These are phyloP conservation scores for Anguilla japonica DNA, from an alignment of 2,113 vertebrate genomes.

Conservation along the genomic window DNA sequence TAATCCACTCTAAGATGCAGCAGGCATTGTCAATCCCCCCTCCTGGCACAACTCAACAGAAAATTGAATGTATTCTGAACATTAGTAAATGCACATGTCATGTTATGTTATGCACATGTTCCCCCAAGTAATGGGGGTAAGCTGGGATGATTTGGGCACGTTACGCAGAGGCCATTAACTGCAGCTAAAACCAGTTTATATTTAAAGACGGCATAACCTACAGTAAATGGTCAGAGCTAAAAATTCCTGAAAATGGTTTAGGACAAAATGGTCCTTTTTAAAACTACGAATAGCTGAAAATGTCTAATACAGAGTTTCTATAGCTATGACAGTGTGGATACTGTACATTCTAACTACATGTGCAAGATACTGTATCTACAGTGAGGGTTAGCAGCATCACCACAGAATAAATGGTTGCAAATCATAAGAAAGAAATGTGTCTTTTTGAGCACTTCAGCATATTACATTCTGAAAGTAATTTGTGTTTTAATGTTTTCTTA, in stretches of 20 bases:
- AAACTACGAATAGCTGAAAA: neutral
- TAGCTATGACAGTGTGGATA: neutral
- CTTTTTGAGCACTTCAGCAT: too few relatives aligned
- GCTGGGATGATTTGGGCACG: neutral
- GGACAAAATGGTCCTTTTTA: neutral
- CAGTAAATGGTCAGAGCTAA: neutral
- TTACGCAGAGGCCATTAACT: neutral
- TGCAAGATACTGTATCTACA: too few relatives aligned
- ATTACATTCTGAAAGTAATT: neutral
- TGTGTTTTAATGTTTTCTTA: neutral
- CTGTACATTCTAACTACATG: neutral
- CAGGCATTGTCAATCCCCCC: constrained; percentile 22
- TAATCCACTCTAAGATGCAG: constrained; percentile 40
- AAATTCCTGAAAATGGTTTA: neutral
- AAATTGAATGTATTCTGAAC: neutral
- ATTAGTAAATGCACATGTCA: neutral
- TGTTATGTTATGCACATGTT: neutral
- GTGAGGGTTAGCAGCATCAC: neutral
- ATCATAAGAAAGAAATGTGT: neutral
- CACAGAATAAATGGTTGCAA: neutral
- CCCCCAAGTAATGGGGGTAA: neutral
- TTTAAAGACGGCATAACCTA: neutral
- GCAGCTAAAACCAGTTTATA: neutral
- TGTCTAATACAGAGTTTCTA: neutral
- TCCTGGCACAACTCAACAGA: neutral